phyloP scores from a whole-genome alignment of 2,797 vertebrate species.

The Crypturellus tataupa region DNA sequence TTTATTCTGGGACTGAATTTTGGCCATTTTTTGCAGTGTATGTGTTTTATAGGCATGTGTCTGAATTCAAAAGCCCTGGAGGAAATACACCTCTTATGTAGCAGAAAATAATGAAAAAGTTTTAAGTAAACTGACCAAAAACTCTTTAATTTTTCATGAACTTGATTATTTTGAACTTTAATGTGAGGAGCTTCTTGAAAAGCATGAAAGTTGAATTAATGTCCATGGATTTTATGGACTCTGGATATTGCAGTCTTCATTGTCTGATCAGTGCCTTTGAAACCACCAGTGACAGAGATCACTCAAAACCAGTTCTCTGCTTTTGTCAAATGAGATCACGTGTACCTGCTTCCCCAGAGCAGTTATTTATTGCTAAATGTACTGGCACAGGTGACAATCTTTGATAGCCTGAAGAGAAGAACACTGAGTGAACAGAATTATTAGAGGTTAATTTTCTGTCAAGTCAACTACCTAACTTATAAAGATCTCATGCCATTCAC shows the following conservation, averaged over 20 bases:
- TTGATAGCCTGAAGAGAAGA: background rate
- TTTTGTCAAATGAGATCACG: background rate
- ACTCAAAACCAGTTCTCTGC: background rate
- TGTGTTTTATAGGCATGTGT: background rate
- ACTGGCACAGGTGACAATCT: background rate
- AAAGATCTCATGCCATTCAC: accelerated
- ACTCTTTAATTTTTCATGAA: background rate
- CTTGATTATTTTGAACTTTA: background rate
- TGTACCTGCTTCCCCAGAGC: background rate
- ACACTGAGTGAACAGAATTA: background rate
- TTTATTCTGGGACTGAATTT: conserved; percentile 76
- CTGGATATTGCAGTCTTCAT: background rate
- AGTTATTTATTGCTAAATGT: background rate
- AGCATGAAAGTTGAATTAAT: background rate
- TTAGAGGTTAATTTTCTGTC: background rate
- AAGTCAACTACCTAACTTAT: background rate
- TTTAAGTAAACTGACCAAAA: background rate
- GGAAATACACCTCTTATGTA: conserved; percentile 52
- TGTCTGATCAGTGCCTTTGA: background rate
- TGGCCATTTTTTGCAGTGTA: conserved; percentile 66
- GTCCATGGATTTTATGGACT: background rate
- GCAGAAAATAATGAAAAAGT: background rate
- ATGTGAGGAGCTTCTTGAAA: background rate
- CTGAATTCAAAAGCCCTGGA: conserved; percentile 35
- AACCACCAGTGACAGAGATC: background rate